These are phyloP conservation scores for Leiothrix lutea DNA, from an alignment of 2,113 vertebrate genomes.

Conservation along the genomic window DNA sequence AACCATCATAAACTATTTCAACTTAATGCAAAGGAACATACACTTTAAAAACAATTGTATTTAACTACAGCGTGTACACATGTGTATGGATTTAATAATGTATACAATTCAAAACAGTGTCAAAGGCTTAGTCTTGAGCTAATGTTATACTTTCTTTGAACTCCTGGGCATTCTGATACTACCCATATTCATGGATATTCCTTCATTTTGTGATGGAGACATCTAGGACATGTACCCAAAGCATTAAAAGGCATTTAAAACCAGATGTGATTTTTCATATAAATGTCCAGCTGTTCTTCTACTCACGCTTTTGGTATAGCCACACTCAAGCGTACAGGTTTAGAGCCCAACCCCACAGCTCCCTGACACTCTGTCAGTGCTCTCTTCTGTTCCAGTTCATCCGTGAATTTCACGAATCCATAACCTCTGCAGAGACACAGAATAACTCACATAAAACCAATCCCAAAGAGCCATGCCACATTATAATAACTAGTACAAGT, in stretches of 20 bases:
- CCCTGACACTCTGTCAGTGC: conserved; percentile 89
- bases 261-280: not conserved
- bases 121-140: not conserved
- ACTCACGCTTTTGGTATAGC: conserved; percentile 91
- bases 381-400: conserved; percentile 88
- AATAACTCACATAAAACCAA: not conserved
- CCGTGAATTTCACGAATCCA: conserved; percentile 94
- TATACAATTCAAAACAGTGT: not conserved
- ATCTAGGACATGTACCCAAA: not conserved
- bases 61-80: not conserved
- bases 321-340: conserved; percentile 88
- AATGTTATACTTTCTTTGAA: not conserved
- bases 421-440: conserved; percentile 80
- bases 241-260: not conserved
- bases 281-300: not conserved
- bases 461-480: accelerated
- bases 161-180: not conserved
- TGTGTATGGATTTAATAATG: not conserved
- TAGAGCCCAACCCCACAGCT: conserved; percentile 84
- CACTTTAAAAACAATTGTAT: not conserved
- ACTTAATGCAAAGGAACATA: conserved; percentile 4
- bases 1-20: not conserved
- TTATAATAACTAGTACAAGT: not conserved
- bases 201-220: not conserved
- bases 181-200: not conserved